A percentile compares a stretch with the other conserved stretches of the same genome.
Evolutionary conservation across 1,140 invertebrate genomes (phyloP).

Genomic region (Hestina assimilis): DNA sequence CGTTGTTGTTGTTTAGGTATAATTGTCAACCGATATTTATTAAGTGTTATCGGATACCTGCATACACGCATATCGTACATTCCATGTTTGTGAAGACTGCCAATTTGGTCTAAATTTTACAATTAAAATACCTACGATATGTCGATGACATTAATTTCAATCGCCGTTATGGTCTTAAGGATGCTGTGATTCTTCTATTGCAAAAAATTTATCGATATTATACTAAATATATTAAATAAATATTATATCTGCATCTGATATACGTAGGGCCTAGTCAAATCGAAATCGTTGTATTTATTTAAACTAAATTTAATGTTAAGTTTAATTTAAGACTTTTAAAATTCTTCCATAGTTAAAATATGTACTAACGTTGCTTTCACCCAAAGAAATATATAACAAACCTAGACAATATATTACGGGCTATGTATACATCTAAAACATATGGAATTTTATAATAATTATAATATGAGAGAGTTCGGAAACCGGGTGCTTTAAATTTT

Average conservation of each 20-base stretch:
- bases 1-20: slow-evolving; percentile 75
- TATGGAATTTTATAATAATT: slow-evolving; percentile 69
- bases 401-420: slow-evolving; percentile 69
- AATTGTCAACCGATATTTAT: slow-evolving; percentile 68
- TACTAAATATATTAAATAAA: slow-evolving; percentile 59
- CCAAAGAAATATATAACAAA: slow-evolving; percentile 50
- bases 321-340: slow-evolving; percentile 67
- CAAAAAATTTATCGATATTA: slow-evolving; percentile 70
- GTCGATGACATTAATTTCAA: slow-evolving; percentile 73
- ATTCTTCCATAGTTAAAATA: slow-evolving; percentile 63
- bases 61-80: slow-evolving; percentile 78
- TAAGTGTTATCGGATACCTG: slow-evolving; percentile 76
- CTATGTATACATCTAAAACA: slow-evolving; percentile 64
- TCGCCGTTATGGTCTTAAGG: slow-evolving; percentile 75
- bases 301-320: slow-evolving; percentile 56
- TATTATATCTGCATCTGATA: slow-evolving; percentile 70
- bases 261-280: slow-evolving; percentile 72
- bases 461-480: slow-evolving; percentile 74
- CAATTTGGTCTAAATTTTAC: slow-evolving; percentile 78
- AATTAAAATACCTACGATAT: slow-evolving; percentile 74
- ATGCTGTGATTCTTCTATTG: slow-evolving; percentile 78
- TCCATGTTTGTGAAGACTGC: slow-evolving; percentile 78
- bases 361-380: slow-evolving; percentile 58
- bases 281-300: slow-evolving; percentile 71
- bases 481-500: slow-evolving; percentile 77